phyloP scores from a whole-genome alignment of 2,888 invertebrate species.

The Tupiocoris notatus region DNA sequence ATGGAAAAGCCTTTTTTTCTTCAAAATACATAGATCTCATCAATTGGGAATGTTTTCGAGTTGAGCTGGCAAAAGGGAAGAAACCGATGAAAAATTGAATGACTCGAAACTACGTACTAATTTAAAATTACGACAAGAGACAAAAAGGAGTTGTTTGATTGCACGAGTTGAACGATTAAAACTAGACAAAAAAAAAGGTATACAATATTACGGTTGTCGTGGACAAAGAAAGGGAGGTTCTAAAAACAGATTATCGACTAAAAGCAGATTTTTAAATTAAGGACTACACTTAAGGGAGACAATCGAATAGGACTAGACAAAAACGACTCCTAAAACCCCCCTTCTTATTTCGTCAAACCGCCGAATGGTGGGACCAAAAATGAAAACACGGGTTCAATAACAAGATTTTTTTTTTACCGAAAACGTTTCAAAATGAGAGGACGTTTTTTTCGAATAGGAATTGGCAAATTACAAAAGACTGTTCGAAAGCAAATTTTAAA shows the following conservation, averaged over 20 bases:
- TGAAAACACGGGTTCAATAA: too few species aligned
- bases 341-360: conserved; percentile 3
- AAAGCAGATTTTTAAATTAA: too few species aligned
- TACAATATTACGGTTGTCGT: too few species aligned
- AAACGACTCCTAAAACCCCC: conserved; percentile 37
- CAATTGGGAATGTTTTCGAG: conserved; percentile 1
- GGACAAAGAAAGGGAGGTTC: background rate
- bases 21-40: too few species aligned
- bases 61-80: background rate
- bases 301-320: conserved; percentile 33
- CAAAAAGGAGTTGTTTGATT: background rate
- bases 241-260: background rate
- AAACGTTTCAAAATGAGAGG: too few species aligned
- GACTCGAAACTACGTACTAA: background rate
- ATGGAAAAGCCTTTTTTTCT: too few species aligned
- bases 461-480: too few species aligned
- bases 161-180: background rate
- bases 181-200: background rate
- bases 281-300: conserved; percentile 1
- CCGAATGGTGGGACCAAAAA: background rate
- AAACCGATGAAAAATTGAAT: background rate
- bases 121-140: background rate
- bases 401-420: too few species aligned
- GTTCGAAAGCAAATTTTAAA: too few species aligned
- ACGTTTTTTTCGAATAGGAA: too few species aligned